phyloP scores from a whole-genome alignment of 2,888 invertebrate species.

The Ceratothoa steindachneri region DNA sequence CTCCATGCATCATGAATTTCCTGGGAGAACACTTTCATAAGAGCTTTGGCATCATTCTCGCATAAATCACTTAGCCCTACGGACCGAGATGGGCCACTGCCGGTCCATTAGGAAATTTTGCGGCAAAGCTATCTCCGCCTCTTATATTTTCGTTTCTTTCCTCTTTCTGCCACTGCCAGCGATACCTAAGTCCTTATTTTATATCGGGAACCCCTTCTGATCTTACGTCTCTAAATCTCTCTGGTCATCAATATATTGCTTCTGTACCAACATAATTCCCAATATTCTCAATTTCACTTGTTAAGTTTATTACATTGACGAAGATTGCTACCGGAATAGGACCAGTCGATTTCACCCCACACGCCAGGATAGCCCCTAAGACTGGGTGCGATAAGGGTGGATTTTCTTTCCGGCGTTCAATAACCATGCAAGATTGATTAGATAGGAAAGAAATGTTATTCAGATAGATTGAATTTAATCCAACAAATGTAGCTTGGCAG shows the following conservation, averaged over 20 bases:
- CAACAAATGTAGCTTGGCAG: constrained; percentile 42
- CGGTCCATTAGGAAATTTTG: background rate
- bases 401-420: constrained; percentile 2
- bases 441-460: constrained; percentile 47
- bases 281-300: constrained; percentile 48
- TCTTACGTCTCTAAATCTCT: constrained; percentile 42
- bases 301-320: constrained; percentile 48
- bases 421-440: constrained; percentile 48
- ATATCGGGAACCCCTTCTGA: background rate
- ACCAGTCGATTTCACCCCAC: constrained; percentile 24
- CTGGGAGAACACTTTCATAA: background rate
- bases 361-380: constrained; percentile 22
- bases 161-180: background rate
- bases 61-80: background rate
- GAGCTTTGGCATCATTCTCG: background rate
- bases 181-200: background rate
- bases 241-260: constrained; percentile 44
- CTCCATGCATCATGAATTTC: background rate
- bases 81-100: background rate
- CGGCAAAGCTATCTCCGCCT: background rate
- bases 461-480: constrained; percentile 48
- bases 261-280: constrained; percentile 45
- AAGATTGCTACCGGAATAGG: constrained; percentile 42
- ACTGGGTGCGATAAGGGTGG: background rate
- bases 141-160: background rate